Base-by-base conservation (phyloP, 2,113 vertebrate species). In the Vanacampus margaritifer region DNA sequence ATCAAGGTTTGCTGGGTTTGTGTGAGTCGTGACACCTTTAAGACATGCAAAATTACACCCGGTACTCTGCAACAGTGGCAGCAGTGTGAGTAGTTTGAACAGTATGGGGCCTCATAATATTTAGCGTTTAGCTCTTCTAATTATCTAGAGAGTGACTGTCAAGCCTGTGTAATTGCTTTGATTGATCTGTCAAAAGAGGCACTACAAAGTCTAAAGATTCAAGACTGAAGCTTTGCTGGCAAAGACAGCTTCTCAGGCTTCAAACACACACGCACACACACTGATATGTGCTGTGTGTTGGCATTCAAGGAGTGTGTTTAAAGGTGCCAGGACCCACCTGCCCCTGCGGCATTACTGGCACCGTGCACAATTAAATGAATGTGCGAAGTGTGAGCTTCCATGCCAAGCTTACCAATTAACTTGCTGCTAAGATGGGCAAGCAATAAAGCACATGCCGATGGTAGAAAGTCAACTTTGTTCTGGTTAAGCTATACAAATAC, bases 101-200 rank as follows among this genome's bases (percentile, higher is more conserved):
- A 76, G 63, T 74, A 68, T 65, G 9, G 51, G 54, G 66, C 72
- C 66, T 48, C 46, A 67, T 61, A 79, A 81, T 76, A 75, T 84
- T 87, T 84, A 76, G 65, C 71, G 70, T 75, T 85, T 74, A 72
- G 63, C 72, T 65, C 60, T 68, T 28, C 64, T 81, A 86, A 87
- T 89, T 85, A 84, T 84, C 70, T 65, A 46, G 50, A 74, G 75
- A 71, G 74, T 50, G 57, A 13, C 71, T 86, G 81, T 82, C 69
- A 68, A 71, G 74, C 53, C 48, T 73, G 67, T 68, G 24, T 86
- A 84, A 87, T 87, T 82, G 80, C 77, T 79, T 69, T 85, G 73
- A 85, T 84, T 84, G 84, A 86, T 84, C 57, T 71, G 75, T 87
- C 65, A 73, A 58, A 84, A 85, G 65, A 83, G 37, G 43, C 56